Evolutionary conservation across 2,888 invertebrate species (phyloP).

Genomic region (Dynastes grantii): DNA sequence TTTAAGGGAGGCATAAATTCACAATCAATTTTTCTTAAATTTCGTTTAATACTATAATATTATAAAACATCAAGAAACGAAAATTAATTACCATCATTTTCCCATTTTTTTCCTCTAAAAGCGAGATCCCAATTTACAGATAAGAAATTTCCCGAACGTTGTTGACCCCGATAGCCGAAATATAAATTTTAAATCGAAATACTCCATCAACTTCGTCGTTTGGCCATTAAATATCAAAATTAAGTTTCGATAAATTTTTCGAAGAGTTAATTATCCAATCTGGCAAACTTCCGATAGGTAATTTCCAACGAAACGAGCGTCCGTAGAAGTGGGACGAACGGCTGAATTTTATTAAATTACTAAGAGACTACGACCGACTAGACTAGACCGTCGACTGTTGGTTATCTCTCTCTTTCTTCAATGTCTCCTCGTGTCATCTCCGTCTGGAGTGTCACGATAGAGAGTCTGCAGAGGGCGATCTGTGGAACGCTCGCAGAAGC

Average conservation of each 20-base stretch:
- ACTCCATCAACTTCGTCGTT: neutral
- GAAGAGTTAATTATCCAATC: conserved; percentile 40
- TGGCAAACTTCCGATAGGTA: conserved; percentile 37
- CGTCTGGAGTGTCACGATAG: neutral
- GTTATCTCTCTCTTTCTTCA: neutral
- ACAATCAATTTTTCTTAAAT: no score
- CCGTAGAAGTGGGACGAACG: conserved; percentile 29
- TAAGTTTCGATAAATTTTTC: conserved; percentile 38
- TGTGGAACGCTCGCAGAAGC: neutral
- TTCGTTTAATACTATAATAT: no score
- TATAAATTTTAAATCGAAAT: conserved; percentile 7
- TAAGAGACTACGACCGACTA: conserved; percentile 8
- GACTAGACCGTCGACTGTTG: conserved; percentile 7
- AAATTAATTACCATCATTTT: no score
- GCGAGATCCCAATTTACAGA: no score
- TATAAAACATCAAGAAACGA: no score
- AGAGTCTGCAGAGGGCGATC: neutral
- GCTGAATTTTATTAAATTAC: conserved; percentile 27
- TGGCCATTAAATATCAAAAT: neutral
- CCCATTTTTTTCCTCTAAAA: no score
- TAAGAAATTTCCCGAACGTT: no score
- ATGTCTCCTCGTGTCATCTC: neutral
- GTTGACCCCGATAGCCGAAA: no score
- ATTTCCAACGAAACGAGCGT: conserved; percentile 30
- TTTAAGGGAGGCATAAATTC: no score